Percentiles rank a stretch among this genome's conserved stretches.
Conservation (phyloP, 2,797 vertebrate genomes). For the Erethizon dorsatum region DNA sequence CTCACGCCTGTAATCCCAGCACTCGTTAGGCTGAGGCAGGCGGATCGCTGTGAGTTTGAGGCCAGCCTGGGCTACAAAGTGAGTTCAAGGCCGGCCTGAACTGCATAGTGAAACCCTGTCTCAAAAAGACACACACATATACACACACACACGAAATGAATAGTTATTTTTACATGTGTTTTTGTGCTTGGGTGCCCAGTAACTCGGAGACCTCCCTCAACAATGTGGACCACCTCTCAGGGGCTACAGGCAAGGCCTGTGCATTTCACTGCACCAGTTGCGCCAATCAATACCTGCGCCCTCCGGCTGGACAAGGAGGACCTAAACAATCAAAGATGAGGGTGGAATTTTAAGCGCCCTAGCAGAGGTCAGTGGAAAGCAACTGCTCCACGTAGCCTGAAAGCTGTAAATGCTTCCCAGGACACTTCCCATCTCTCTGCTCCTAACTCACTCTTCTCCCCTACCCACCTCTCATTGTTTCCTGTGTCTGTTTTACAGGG, state of each 20-base stretch:
- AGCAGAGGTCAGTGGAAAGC: not conserved
- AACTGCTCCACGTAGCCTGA: not conserved
- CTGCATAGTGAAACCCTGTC: not conserved
- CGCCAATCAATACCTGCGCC: conserved; percentile 37
- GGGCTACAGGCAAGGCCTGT: not conserved
- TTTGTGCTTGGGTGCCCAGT: not conserved
- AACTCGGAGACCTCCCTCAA: not conserved
- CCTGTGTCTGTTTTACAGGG: not conserved
- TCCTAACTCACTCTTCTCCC: no score
- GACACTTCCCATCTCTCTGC: not conserved
- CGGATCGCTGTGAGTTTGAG: not conserved
- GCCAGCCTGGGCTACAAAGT: not conserved
- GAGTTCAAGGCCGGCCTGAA: not conserved
- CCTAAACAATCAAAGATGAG: not conserved
- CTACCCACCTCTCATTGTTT: not conserved
- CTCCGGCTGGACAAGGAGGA: conserved; percentile 8
- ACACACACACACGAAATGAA: no score
- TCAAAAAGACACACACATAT: not conserved
- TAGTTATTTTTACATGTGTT: not conserved
- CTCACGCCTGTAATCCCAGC: not conserved
- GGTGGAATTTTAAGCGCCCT: conserved; percentile 60
- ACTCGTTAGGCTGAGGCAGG: not conserved
- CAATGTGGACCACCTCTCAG: not conserved
- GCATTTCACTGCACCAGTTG: not conserved
- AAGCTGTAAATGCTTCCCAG: not conserved